Conservation (phyloP, 2,797 vertebrate genomes). For the Chaunax sp. region DNA sequence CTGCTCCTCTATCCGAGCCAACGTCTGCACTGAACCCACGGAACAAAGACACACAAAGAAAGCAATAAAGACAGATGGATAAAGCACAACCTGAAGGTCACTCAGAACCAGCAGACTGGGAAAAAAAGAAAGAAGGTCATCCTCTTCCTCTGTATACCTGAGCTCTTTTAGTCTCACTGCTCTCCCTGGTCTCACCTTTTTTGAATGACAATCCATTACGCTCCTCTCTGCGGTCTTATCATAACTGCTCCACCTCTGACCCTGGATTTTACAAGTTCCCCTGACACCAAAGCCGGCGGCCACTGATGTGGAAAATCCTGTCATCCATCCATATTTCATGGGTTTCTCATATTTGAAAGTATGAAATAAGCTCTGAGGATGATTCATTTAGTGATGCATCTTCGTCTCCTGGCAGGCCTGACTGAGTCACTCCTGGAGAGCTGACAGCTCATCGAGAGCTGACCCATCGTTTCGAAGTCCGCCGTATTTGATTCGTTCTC, state of each 20-base stretch:
- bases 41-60: constrained; percentile 4
- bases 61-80: constrained; percentile 19
- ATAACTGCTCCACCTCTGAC: constrained; percentile 40
- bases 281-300: constrained; percentile 11
- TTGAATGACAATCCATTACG: constrained; percentile 46
- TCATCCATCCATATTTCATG: constrained; percentile 49
- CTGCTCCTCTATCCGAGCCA: constrained; percentile 13
- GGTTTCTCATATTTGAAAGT: constrained; percentile 46
- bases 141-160: background rate
- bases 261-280: constrained; percentile 24
- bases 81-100: constrained; percentile 31
- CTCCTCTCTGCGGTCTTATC: constrained; percentile 16
- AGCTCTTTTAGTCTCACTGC: constrained; percentile 5
- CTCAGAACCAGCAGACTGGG: background rate
- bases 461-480: constrained; percentile 24
- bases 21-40: constrained; percentile 1
- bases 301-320: constrained; percentile 30
- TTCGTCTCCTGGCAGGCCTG: constrained; percentile 24
- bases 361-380: constrained; percentile 45
- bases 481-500: constrained; percentile 14
- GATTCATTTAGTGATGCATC: constrained; percentile 54
- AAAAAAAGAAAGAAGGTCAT: constrained; percentile 33
- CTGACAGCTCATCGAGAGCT: constrained; percentile 49
- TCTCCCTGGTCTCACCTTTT: constrained; percentile 2
- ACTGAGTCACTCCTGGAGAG: constrained; percentile 42